Evolutionary conservation across 1,140 invertebrate species (phyloP).

Genomic region (Micrasema minimum): DNA sequence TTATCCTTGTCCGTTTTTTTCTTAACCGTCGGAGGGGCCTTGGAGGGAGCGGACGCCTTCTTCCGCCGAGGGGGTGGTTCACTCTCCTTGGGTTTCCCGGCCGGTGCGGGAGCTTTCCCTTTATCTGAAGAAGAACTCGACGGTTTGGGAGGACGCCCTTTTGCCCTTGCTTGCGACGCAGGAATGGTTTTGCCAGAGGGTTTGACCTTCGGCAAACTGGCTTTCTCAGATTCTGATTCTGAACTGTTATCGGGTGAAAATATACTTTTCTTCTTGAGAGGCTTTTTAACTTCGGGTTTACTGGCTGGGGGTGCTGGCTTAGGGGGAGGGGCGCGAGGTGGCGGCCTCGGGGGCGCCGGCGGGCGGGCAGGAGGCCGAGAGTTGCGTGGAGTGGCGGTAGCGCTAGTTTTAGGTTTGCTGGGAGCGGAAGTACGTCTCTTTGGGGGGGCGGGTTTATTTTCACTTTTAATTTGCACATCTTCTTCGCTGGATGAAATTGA

Average conservation of each 20-base stretch:
- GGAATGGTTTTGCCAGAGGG: conserved; percentile 57
- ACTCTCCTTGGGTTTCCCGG: conserved; percentile 54
- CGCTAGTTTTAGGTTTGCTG: conserved; percentile 61
- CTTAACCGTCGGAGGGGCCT: conserved; percentile 48
- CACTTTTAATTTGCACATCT: conserved; percentile 55
- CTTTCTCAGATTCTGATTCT: conserved; percentile 71
- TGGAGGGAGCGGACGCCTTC: conserved; percentile 43
- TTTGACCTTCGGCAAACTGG: conserved; percentile 55
- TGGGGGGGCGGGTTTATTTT: conserved; percentile 55
- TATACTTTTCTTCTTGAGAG: conserved; percentile 81
- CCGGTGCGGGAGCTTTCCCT: conserved; percentile 54
- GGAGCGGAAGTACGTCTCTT: conserved; percentile 57
- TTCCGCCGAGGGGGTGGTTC: conserved; percentile 53
- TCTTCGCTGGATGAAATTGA: conserved; percentile 64
- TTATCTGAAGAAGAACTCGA: conserved; percentile 54
- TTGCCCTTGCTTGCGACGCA: conserved; percentile 53
- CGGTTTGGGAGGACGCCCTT: conserved; percentile 61
- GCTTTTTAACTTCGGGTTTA: conserved; percentile 66
- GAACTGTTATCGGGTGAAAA: conserved; percentile 85
- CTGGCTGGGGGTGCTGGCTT: conserved; percentile 59
- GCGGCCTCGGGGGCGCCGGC: conserved; percentile 59
- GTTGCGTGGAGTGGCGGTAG: conserved; percentile 57
- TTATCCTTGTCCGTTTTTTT: conserved; percentile 55
- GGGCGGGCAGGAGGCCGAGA: conserved; percentile 51
- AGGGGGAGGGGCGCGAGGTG: conserved; percentile 58